Base-by-base conservation (phyloP, 2,113 vertebrate species). In the Emydocephalus ijimae region DNA sequence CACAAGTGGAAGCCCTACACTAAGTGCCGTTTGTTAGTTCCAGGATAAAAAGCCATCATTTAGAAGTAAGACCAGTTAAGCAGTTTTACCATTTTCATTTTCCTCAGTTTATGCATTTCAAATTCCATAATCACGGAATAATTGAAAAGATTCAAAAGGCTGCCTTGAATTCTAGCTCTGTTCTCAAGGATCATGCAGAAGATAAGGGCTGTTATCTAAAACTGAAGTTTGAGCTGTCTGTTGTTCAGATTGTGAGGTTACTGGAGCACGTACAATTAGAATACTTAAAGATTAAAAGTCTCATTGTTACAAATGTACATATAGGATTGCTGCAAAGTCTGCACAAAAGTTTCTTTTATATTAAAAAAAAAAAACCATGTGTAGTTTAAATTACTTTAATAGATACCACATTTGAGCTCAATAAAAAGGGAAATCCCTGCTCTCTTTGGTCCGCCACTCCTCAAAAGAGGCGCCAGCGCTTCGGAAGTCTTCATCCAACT, bases 401-500 rank as follows among this genome's bases (percentile, higher is more conserved):
- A 94, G 95, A 97, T 95, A 97, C 96, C 98, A 98, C 96, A 97
- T 95, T 96, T 94, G 91, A 86, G 87, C 92, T 92, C 54, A 81
- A 88, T 94, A 90, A 93, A 93, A 93, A 91, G 89, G 94, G 92
- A 95, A 92, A 95, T 96, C 95, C 94, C 94, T 93, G 93, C 86
- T 93, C 20, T 94, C 93, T 96, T 96, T 95, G 94, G 90, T 94
- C 94, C 95, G 85, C 89, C 95, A 54, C 93, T 95, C 93, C 91
- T 95, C 94, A 95, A 95, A 93, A 96, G 96, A 97, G 96, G 93
- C 93, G 94, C 96, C 96, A 96, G 95, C 94, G 94, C 95, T 97
- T 96, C 95, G 97, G 97, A 97, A 97, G 95, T 92, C 91, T 96
- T 96, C 95, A 93, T 92, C 95, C 94, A 95, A 96, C 97, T 95